These are phyloP conservation scores for Yoshiicerus persimilis DNA, from an alignment of 1,140 invertebrate species.

Conservation along the genomic window DNA sequence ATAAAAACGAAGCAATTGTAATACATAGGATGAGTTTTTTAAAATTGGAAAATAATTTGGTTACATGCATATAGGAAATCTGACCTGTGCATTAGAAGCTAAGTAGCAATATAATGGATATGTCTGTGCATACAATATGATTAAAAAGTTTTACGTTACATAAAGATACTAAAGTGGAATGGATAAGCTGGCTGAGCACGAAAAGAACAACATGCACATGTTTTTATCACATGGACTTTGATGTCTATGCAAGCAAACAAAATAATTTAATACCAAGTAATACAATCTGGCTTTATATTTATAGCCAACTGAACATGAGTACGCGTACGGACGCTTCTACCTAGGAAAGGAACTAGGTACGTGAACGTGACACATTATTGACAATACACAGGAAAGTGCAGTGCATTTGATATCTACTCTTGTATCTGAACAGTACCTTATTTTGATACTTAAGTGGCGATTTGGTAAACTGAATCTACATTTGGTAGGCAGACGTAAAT, in stretches of 20 bases:
- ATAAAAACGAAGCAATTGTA: too few relatives aligned
- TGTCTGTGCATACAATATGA: too few relatives aligned
- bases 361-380: not conserved
- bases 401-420: not conserved
- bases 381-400: not conserved
- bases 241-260: not conserved
- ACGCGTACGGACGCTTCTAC: not conserved
- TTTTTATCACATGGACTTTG: conserved; percentile 4
- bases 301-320: not conserved
- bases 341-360: too few relatives aligned
- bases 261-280: not conserved
- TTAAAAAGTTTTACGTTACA: not conserved
- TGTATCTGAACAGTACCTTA: not conserved
- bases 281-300: not conserved
- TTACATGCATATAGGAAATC: too few relatives aligned
- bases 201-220: not conserved
- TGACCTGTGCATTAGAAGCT: too few relatives aligned
- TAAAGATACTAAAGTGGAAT: not conserved
- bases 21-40: too few relatives aligned
- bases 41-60: too few relatives aligned
- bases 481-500: too few relatives aligned
- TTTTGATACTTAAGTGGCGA: too few relatives aligned
- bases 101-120: too few relatives aligned
- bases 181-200: not conserved
- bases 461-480: too few relatives aligned